Evolutionary conservation across 1,140 invertebrate genomes (phyloP), one percentile per base, ranked within the genome.

Genomic region (Micrasema minimum): DNA sequence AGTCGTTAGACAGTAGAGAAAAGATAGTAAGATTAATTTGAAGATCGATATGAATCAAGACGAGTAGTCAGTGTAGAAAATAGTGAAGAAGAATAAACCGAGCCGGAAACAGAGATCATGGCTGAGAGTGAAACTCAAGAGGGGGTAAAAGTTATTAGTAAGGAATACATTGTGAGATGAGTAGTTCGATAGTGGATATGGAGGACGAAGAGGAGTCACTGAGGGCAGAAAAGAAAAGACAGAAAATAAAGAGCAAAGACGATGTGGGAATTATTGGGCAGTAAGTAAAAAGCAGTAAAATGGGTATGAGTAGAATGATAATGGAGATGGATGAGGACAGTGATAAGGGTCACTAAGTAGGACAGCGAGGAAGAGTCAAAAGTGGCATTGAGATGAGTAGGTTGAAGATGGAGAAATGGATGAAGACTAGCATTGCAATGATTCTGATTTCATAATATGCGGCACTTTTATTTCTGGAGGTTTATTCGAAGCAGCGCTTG

Each of bases 291-390:
- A n/a, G n/a, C n/a, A n/a, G n/a, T n/a, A n/a, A n/a, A n/a, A n/a
- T n/a, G n/a, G n/a, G n/a, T n/a, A n/a, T 96, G 92, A 92, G 92
- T 0, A 90, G 89, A n/a, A 84, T 94, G 66, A 91, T 95, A 89
- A 92, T 90, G 69, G 91, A 92, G 74, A 87, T 87, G 2, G 90
- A 91, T 11, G 91, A 91, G n/a, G 90, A 92, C 3, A n/a, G n/a
- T n/a, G n/a, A n/a, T n/a, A 88, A 88, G n/a, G 89, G 76, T 87
- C 50, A 85, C 84, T 66, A 87, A 86, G 64, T 85, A 85, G 38
- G 87, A 86, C 70, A 86, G 88, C 73, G 85, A 86, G 45, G 87
- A 86, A 48, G 87, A 87, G 18, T n/a, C n/a, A n/a, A n/a, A n/a
- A n/a, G n/a, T n/a, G n/a, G n/a, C n/a, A n/a, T n/a, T n/a, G n/a